Base-by-base conservation (phyloP, 2,113 vertebrate genomes). In the Ciconia stormi region DNA sequence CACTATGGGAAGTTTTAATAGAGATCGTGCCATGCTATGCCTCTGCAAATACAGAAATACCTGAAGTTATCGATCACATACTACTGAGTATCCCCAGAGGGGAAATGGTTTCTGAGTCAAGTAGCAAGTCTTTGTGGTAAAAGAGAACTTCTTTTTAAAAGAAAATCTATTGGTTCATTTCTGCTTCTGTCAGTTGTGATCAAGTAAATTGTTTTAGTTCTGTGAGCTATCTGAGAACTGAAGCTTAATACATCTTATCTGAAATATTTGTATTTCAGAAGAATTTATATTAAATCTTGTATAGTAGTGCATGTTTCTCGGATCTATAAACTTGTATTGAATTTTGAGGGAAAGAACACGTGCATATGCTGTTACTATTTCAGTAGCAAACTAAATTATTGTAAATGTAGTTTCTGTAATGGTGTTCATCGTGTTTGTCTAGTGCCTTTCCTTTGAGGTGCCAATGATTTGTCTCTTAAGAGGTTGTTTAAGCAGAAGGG, bases 221-320 rank as follows among this genome's bases (percentile, higher is more conserved):
- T 61, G 17, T 76, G 49, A 63, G 30, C 56, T 84, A 3, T 92
- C 69, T 89, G 44, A 53, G 89, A 94, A 95, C 74, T 83, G 85
- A 92, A 80, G 46, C 36, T 76, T 74, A 76, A 25, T 69, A 25
- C 17, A 20, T 87, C 71, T 78, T 76, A 61, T 91, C 66, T 82
- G 80, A 91, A 95, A 59, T 92, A 38, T 38, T 38, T 38, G 9
- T 38, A 38, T 38, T 38, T 38, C 38, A 38, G 38, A 82, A 82
- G 29, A 71, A 53, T 96, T 80, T 93, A 32, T 67, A 78, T 95
- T 89, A 89, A 86, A 79, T 82, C 73, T 72, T 80, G 34, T 76
- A 36, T 36, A 52, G 42, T 91, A 79, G 36, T 76, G 62, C 82
- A 87, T 89, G 87, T 85, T 87, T 74, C 78, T 96, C 73, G 61